Percentiles rank a stretch among this genome's conserved stretches.
phyloP scores from a whole-genome alignment of 2,888 invertebrate genomes.

The Netelia inedita region DNA sequence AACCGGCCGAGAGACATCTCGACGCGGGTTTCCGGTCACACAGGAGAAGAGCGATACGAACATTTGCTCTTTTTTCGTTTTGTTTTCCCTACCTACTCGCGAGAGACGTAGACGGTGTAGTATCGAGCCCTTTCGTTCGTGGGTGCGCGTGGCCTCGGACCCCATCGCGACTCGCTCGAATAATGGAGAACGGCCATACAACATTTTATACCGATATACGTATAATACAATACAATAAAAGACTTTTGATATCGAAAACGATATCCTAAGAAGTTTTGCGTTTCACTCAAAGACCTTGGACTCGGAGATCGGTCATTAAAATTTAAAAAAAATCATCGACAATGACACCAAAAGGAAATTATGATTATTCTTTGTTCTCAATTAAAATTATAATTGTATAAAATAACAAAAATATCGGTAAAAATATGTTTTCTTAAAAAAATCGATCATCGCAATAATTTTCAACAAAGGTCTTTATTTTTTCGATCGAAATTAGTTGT shows the following conservation, averaged over 20 bases:
- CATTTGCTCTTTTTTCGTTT: constrained; percentile 48
- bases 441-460: too few relatives aligned
- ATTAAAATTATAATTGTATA: background rate
- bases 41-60: constrained; percentile 61
- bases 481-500: too few relatives aligned
- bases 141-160: constrained; percentile 23
- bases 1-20: constrained; percentile 71
- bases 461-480: too few relatives aligned
- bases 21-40: constrained; percentile 73
- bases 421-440: background rate
- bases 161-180: constrained; percentile 20
- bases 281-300: background rate
- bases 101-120: constrained; percentile 42
- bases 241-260: constrained; percentile 44
- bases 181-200: constrained; percentile 27
- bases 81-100: constrained; percentile 35
- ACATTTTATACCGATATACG: constrained; percentile 15
- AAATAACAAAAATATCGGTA: background rate
- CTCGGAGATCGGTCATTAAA: background rate
- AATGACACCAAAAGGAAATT: background rate
- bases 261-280: constrained; percentile 16
- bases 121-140: constrained; percentile 58
- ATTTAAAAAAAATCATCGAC: background rate
- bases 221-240: constrained; percentile 9
- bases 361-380: background rate